Evolutionary conservation across 2,888 invertebrate species (phyloP), one percentile per base, ranked within the genome.

Genomic region (Drosophila nr. perissopoda): DNA sequence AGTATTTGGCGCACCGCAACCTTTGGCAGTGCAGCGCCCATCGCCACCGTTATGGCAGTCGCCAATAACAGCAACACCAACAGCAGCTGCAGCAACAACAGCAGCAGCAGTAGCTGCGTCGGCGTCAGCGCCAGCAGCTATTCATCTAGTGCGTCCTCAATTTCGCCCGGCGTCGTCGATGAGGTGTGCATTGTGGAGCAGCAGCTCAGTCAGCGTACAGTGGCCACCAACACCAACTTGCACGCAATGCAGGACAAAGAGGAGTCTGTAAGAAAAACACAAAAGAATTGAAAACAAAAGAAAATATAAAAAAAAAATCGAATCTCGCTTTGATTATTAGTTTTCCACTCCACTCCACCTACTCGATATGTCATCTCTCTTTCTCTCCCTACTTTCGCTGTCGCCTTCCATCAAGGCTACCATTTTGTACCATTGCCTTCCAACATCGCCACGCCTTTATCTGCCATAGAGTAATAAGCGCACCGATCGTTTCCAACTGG

Each of bases 1-100:
- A 86, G 86, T 78, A 88, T 92, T 82, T 91, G 91, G 91, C 92
- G 90, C 38, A 83, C 92, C 18, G 91, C 90, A 34, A 88, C 91
- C 34, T 92, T 91, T 60, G 88, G 85, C 34, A 85, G 89, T 60
- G 87, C 91, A 25, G 78, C 90, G 16, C 85, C 90, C 16, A 76
- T 88, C 33, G 79, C 84, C n/a, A 77, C 80, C 31, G 56, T 83
- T 29, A 69, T 82, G 49, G 69, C 80, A 18, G 65, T 73, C 62
- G 40, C 58, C 71, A 49, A 66, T 73, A 29, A 66, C 77, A 59
- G 48, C 76, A 60, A 65, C 71, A 53, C 69, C 80, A 53, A 71
- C 72, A 42, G 71, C 71, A 45, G 70, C 66, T 53, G 63, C 79
- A 33, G 65, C 80, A 45, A 62, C 69, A 45, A 7, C 21, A 49